A percentile compares a stretch with the other conserved stretches of the same genome.
Evolutionary conservation across 1,140 invertebrate genomes (phyloP).

Genomic region (Bradysia coprophila): DNA sequence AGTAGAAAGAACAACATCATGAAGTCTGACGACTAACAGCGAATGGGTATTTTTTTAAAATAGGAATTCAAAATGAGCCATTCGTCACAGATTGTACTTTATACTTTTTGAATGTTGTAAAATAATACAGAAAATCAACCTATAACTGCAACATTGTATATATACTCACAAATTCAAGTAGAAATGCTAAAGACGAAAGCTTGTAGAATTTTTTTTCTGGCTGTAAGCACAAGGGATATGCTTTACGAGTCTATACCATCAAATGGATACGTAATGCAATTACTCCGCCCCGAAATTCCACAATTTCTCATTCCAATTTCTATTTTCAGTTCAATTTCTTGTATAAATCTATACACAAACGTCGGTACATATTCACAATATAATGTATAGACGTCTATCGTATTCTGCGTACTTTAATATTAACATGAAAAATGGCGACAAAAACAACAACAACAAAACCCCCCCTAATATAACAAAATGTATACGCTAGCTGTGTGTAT

Average conservation of each 20-base stretch:
- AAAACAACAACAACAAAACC: neutral
- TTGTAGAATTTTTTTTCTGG: neutral
- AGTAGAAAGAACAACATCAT: too few relatives aligned
- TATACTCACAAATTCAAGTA: slow-evolving; percentile 9
- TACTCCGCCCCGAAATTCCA: slow-evolving; percentile 9
- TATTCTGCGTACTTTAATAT: neutral
- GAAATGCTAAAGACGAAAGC: slow-evolving; percentile 10
- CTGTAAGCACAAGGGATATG: neutral
- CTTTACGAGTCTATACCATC: slow-evolving; percentile 20
- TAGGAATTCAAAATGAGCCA: neutral
- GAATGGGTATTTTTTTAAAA: too few relatives aligned
- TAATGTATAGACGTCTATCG: neutral
- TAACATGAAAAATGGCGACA: neutral
- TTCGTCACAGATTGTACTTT: neutral
- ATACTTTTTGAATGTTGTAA: too few relatives aligned
- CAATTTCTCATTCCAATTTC: neutral
- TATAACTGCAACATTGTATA: too few relatives aligned
- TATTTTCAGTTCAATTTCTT: neutral
- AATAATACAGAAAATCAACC: slow-evolving; percentile 1
- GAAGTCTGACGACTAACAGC: too few relatives aligned
- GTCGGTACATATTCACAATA: too few relatives aligned
- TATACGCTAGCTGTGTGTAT: too few relatives aligned
- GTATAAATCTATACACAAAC: neutral
- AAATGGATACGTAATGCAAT: slow-evolving; percentile 33
- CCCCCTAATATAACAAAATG: neutral